Evolutionary conservation across 2,113 vertebrate genomes (phyloP).

Genomic region (Puffinus mauretanicus): DNA sequence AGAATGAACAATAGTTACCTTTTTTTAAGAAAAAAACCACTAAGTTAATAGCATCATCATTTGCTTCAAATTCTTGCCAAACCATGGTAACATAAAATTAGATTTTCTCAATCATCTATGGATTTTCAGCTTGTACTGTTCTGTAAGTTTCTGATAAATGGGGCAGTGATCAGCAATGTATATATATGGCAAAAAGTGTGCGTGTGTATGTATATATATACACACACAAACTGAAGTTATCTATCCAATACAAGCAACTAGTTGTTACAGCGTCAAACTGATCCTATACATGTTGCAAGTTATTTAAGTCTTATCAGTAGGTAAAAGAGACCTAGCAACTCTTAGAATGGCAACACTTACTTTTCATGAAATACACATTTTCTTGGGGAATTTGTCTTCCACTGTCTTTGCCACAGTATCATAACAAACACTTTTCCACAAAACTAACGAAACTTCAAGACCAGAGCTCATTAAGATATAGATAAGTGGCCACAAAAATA

Average conservation of each 20-base stretch:
- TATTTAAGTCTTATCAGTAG: neutral
- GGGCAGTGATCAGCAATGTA: neutral
- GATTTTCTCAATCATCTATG: neutral
- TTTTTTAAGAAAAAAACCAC: neutral
- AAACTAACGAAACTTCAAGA: neutral
- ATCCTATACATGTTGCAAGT: neutral
- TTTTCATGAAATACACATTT: neutral
- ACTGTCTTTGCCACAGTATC: neutral
- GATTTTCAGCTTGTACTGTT: neutral
- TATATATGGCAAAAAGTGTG: neutral
- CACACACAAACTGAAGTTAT: neutral
- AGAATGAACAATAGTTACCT: neutral
- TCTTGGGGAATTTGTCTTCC: neutral
- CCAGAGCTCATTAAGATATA: neutral
- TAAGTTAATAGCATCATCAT: neutral
- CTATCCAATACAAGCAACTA: neutral
- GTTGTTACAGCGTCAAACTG: neutral
- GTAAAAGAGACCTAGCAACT: neutral
- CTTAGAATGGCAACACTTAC: neutral
- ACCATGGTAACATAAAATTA: neutral
- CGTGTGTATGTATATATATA: neutral
- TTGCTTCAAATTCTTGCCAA: neutral
- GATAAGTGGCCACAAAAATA: neutral
- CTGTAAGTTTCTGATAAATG: neutral
- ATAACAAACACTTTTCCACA: neutral